Evolutionary conservation across 2,797 vertebrate species (phyloP).

Genomic region (Otus scops): DNA sequence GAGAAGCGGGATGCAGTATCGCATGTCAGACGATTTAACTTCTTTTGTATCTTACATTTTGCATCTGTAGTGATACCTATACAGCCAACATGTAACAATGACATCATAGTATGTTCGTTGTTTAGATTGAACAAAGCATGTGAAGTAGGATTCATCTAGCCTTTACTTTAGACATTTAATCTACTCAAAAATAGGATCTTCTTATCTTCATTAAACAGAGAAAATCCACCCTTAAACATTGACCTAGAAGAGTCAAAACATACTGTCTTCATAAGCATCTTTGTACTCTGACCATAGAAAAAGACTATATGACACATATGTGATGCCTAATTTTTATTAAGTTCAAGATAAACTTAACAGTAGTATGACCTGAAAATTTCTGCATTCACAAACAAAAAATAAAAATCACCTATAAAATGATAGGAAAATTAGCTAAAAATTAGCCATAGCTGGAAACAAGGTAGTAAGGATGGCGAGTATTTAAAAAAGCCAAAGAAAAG

Average conservation of each 20-base stretch:
- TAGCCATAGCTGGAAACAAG: neutral
- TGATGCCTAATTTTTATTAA: neutral
- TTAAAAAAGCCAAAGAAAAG: neutral
- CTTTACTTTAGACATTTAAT: neutral
- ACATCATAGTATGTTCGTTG: neutral
- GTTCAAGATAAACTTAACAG: neutral
- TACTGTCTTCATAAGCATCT: neutral
- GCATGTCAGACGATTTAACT: neutral
- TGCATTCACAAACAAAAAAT: neutral
- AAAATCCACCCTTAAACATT: neutral
- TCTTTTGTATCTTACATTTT: neutral
- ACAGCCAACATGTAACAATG: neutral
- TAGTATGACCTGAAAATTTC: neutral
- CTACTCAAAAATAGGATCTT: neutral
- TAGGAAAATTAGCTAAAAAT: neutral
- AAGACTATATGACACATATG: neutral
- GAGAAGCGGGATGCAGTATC: neutral
- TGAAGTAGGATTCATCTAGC: neutral
- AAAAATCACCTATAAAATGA: neutral
- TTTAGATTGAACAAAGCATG: neutral
- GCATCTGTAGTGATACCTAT: neutral
- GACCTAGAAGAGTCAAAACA: neutral
- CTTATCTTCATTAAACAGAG: neutral
- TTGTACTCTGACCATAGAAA: neutral
- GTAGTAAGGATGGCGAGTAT: neutral